A percentile compares a stretch with the other conserved stretches of the same genome.
Conservation (phyloP, 2,888 invertebrate species). For the Teinopalpus imperialis region DNA sequence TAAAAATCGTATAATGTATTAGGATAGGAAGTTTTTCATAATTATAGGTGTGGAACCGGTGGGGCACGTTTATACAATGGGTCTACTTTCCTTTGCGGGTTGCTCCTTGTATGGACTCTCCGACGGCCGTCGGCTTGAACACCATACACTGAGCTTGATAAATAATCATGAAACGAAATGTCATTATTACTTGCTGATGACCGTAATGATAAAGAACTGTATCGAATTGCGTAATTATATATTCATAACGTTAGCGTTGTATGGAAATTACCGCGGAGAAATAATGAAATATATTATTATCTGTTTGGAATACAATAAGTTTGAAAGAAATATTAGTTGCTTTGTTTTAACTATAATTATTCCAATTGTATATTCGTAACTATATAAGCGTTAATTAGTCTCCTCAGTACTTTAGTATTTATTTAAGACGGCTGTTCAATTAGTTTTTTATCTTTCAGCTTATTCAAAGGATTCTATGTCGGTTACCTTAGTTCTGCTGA, state of each 20-base stretch:
- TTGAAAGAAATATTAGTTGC: too few species aligned
- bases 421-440: too few species aligned
- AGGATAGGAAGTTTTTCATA: slow-evolving; percentile 60
- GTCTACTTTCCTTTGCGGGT: slow-evolving; percentile 69
- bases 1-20: slow-evolving; percentile 35
- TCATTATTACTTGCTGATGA: slow-evolving; percentile 25
- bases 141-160: slow-evolving; percentile 30
- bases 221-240: slow-evolving; percentile 12
- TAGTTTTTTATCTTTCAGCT: too few species aligned
- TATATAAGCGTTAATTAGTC: too few species aligned
- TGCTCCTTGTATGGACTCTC: slow-evolving; percentile 45
- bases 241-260: not conserved
- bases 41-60: slow-evolving; percentile 64
- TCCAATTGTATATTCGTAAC: too few species aligned
- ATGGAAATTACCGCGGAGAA: not conserved
- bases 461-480: too few species aligned
- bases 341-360: too few species aligned
- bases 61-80: slow-evolving; percentile 55
- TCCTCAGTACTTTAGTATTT: too few species aligned
- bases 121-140: slow-evolving; percentile 30
- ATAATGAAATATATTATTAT: not conserved
- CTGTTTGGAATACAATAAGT: too few species aligned
- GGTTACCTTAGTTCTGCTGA: too few species aligned
- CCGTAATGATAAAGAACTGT: slow-evolving; percentile 22
- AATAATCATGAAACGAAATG: slow-evolving; percentile 26